These are phyloP conservation scores for Mellilla xanthometata DNA, from an alignment of 2,888 invertebrate genomes.

Conservation along the genomic window DNA sequence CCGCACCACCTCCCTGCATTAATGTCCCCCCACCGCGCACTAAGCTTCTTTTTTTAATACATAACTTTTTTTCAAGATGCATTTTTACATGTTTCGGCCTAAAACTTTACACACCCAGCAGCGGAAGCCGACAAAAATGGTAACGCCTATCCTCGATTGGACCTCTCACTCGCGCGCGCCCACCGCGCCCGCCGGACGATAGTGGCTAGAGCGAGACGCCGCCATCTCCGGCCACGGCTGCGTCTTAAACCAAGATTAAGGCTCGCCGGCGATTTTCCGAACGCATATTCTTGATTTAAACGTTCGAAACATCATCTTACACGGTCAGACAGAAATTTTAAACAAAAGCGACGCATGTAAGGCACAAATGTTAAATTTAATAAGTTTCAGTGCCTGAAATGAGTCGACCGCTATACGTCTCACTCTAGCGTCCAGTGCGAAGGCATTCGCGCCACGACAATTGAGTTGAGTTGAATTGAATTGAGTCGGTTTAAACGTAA, in stretches of 20 bases:
- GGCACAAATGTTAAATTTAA: slow-evolving; percentile 35
- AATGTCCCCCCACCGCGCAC: slow-evolving; percentile 79
- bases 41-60: slow-evolving; percentile 83
- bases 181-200: slow-evolving; percentile 60
- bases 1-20: slow-evolving; percentile 75
- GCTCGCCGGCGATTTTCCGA: slow-evolving; percentile 70
- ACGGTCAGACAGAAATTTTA: slow-evolving; percentile 31
- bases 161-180: slow-evolving; percentile 65
- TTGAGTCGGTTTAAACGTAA: slow-evolving; percentile 81
- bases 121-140: slow-evolving; percentile 64
- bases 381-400: slow-evolving; percentile 50
- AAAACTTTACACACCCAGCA: slow-evolving; percentile 82
- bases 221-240: slow-evolving; percentile 60
- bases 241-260: slow-evolving; percentile 78
- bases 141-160: slow-evolving; percentile 70
- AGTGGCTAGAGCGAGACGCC: slow-evolving; percentile 74
- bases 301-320: slow-evolving; percentile 52
- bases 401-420: slow-evolving; percentile 67
- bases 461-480: slow-evolving; percentile 83
- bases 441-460: slow-evolving; percentile 80
- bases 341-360: slow-evolving; percentile 25
- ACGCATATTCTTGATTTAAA: slow-evolving; percentile 63
- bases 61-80: slow-evolving; percentile 83
- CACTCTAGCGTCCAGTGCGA: slow-evolving; percentile 78
- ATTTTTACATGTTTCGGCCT: slow-evolving; percentile 83